Conservation (phyloP, 64 coral and sea anemone genomes). For the Exaiptasia diaphana region DNA sequence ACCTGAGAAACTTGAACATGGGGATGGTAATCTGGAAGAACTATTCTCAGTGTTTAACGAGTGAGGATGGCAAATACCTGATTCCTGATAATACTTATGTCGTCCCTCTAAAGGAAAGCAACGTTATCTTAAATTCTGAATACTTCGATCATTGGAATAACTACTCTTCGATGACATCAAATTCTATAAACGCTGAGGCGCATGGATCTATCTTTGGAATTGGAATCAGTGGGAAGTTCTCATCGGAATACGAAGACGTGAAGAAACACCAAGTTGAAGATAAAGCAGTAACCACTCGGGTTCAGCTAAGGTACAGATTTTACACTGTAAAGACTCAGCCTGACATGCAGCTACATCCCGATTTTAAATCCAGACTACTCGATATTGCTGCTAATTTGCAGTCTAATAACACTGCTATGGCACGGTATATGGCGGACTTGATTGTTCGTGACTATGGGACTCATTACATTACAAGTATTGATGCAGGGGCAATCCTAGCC, state of each 20-base stretch:
- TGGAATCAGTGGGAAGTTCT: slow-evolving; percentile 61
- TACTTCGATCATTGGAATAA: slow-evolving; percentile 79
- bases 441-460: slow-evolving; percentile 87
- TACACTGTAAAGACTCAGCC: slow-evolving; percentile 64
- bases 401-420: slow-evolving; percentile 69
- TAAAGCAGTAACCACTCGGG: slow-evolving; percentile 79
- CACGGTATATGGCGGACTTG: slow-evolving; percentile 64
- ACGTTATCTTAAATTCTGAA: slow-evolving; percentile 50
- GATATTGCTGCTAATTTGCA: slow-evolving; percentile 86
- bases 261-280: slow-evolving; percentile 91
- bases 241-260: slow-evolving; percentile 56
- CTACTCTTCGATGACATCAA: slow-evolving; percentile 70
- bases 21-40: slow-evolving; percentile 67
- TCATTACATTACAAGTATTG: slow-evolving; percentile 79
- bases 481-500: slow-evolving; percentile 68
- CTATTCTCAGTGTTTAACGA: slow-evolving; percentile 71
- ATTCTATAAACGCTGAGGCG: slow-evolving; percentile 58
- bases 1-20: slow-evolving; percentile 75
- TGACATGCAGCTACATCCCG: slow-evolving; percentile 65
- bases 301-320: slow-evolving; percentile 64
- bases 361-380: slow-evolving; percentile 68
- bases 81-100: slow-evolving; percentile 66
- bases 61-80: slow-evolving; percentile 80
- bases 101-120: slow-evolving; percentile 73
- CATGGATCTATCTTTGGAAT: not conserved